A percentile compares a stretch with the other conserved stretches of the same genome.
phyloP scores from a whole-genome alignment of 2,113 vertebrate genomes.

The Microcebus griseorufus region DNA sequence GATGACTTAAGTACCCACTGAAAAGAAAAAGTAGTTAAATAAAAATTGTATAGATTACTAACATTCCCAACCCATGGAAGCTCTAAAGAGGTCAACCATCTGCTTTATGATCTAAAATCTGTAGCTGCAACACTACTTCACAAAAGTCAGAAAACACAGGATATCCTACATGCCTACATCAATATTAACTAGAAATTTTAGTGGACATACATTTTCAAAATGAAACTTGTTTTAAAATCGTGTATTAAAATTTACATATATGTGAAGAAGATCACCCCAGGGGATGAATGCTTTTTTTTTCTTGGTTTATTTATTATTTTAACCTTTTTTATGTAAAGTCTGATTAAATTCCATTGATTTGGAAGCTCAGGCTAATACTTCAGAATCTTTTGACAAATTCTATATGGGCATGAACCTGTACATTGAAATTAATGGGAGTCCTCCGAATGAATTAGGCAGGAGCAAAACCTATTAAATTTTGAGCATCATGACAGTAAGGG shows the following conservation, averaged over 20 bases:
- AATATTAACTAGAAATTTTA: background rate
- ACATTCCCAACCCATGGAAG: background rate
- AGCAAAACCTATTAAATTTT: constrained; percentile 44
- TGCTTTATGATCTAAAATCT: background rate
- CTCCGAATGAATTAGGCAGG: background rate
- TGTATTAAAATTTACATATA: background rate
- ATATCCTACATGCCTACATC: background rate
- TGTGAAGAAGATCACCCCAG: background rate
- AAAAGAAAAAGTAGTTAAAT: background rate
- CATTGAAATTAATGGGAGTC: constrained; percentile 22
- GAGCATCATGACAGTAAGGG: background rate
- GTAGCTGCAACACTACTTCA: background rate
- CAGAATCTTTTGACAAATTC: constrained; percentile 30
- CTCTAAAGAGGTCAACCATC: background rate
- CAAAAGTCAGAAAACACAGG: background rate
- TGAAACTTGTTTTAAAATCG: background rate
- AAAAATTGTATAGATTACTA: background rate
- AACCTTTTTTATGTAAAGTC: background rate
- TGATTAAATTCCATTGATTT: background rate
- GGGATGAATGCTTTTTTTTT: background rate
- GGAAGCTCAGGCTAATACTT: background rate
- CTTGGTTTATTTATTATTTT: background rate
- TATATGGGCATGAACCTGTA: background rate
- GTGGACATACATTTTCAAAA: background rate
- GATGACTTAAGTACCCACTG: background rate